Percentiles rank a stretch among this genome's conserved stretches.
Evolutionary conservation across 2,113 vertebrate genomes (phyloP).

Genomic region (Pantherophis guttatus): DNA sequence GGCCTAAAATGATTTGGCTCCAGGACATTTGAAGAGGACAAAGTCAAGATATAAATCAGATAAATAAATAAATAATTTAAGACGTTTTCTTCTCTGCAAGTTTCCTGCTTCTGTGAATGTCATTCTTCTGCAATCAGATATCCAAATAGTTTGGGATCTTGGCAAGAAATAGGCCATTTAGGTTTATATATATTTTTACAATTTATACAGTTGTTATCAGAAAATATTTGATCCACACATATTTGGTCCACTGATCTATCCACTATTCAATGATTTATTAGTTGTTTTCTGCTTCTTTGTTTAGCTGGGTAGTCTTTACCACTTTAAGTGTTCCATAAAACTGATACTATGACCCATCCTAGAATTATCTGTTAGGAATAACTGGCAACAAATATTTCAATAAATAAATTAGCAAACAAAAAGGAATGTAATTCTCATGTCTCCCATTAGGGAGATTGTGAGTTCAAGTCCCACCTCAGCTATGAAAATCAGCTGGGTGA

Average conservation of each 20-base stretch:
- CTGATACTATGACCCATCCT: neutral
- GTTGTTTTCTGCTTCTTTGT: neutral
- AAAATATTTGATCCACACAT: neutral
- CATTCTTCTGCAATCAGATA: neutral
- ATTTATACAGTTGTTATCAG: neutral
- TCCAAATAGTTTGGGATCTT: neutral
- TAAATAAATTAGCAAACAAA: neutral
- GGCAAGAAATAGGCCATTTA: neutral
- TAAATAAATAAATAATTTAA: neutral
- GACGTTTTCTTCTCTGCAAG: neutral
- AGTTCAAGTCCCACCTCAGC: neutral
- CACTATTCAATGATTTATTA: neutral
- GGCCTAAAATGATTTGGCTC: neutral
- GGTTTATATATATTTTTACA: neutral
- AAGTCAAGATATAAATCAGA: neutral
- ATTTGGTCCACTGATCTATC: neutral
- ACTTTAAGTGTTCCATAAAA: neutral
- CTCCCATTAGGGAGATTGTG: neutral
- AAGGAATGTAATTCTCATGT: neutral
- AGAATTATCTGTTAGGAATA: neutral
- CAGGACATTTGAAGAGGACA: neutral
- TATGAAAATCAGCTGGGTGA: too few species aligned
- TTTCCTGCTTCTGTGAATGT: neutral
- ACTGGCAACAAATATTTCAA: neutral
- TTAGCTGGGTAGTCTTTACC: neutral